Evolutionary conservation across 2,113 vertebrate genomes (phyloP).

Genomic region (Stegostoma tigrinum): DNA sequence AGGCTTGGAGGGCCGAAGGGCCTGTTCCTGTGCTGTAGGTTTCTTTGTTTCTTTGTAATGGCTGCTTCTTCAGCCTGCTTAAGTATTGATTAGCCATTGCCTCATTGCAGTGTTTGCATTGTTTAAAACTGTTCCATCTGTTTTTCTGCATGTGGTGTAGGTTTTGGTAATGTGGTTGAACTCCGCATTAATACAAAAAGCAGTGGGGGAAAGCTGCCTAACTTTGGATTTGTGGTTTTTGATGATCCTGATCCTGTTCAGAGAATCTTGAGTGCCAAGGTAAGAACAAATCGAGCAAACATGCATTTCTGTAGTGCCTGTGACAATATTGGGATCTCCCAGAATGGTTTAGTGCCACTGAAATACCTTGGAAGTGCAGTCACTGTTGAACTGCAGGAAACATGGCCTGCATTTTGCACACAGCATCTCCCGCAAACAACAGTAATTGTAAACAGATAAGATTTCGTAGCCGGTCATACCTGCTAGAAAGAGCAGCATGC

Average conservation of each 20-base stretch:
- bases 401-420: neutral
- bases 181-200: slow-evolving; percentile 97
- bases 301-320: neutral
- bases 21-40: no score
- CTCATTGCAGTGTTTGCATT: neutral
- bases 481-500: neutral
- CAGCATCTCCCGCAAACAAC: neutral
- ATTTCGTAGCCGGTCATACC: neutral
- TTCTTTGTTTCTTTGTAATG: no score
- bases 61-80: neutral
- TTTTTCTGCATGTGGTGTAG: slow-evolving; percentile 50
- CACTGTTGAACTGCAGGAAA: neutral
- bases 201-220: slow-evolving; percentile 90
- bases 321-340: neutral
- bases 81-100: neutral
- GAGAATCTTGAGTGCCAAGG: slow-evolving; percentile 92
- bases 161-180: slow-evolving; percentile 89
- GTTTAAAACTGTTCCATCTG: neutral
- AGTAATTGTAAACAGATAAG: neutral
- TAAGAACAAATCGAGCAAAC: slow-evolving; percentile 51
- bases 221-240: slow-evolving; percentile 97
- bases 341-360: no score
- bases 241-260: slow-evolving; percentile 93
- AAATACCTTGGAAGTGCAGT: neutral
- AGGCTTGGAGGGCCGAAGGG: no score